Evolutionary conservation across 2,888 invertebrate genomes (phyloP), one percentile per base, ranked within the genome.

Genomic region (Acleris sparsana): DNA sequence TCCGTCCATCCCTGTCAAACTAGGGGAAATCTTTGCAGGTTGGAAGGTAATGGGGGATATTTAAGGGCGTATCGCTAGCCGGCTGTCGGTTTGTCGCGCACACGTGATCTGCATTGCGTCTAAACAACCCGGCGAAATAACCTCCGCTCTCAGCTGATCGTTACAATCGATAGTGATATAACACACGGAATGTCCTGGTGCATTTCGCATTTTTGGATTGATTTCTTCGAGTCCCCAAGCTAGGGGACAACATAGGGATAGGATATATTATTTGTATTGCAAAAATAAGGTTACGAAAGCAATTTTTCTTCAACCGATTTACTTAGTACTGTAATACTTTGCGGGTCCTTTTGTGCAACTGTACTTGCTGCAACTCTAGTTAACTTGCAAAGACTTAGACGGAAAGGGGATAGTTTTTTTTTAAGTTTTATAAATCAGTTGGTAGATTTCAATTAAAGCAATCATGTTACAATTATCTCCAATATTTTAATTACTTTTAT

Each of bases 61-160:
- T 71, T 69, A 78, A 85, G 91, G 89, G 90, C 90, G 90, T 87
- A 78, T 79, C 82, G 88, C 79, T 82, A 81, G 80, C 80, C 82
- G 81, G 79, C 77, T 80, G 83, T 81, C 82, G 84, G 82, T 80
- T 81, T 85, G 80, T 80, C 86, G 86, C 89, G 87, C 90, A 89
- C 92, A 92, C 91, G 92, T 91, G 90, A 92, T 89, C 92, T 91
- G 92, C 92, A 92, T 90, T 92, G 92, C 92, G 92, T 89, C 92
- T 91, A 90, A 90, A 91, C 89, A 91, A 87, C 85, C 90, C 88
- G 90, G 88, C 89, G 80, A 86, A 81, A 83, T 84, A 87, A 86
- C 87, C 89, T 88, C 87, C 77, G 71, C 58, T 74, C 87, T 88
- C 91, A 91, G 91, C 91, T 91, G 91, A 89, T 90, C 77, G 69